phyloP scores from a whole-genome alignment of 2,888 invertebrate species.

The Oscheius sp. region DNA sequence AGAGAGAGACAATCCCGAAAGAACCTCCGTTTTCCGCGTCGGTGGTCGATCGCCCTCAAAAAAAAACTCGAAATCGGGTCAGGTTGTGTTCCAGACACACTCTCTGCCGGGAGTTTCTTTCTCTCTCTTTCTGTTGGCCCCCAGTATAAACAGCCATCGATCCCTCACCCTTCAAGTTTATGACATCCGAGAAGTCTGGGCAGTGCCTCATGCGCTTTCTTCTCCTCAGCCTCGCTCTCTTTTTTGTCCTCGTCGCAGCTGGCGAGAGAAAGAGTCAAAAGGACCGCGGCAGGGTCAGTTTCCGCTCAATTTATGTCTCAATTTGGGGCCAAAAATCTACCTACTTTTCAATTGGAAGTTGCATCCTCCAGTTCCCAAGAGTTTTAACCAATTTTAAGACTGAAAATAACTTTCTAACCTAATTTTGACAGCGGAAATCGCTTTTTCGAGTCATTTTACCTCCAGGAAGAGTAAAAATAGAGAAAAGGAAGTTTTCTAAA shows the following conservation, averaged over 20 bases:
- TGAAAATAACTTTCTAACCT: no score
- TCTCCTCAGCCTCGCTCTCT: neutral
- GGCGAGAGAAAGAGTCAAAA: neutral
- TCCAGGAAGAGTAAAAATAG: no score
- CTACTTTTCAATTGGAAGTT: no score
- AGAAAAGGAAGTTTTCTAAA: no score
- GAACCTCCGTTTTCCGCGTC: slow-evolving; percentile 16
- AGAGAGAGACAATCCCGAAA: no score
- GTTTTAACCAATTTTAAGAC: no score
- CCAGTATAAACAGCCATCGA: neutral
- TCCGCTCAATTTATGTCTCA: neutral
- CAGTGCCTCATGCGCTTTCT: neutral
- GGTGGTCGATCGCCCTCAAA: slow-evolving; percentile 21
- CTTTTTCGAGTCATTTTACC: no score
- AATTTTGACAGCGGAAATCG: no score
- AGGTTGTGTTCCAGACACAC: neutral
- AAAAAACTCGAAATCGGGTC: slow-evolving; percentile 19
- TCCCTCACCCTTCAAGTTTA: neutral
- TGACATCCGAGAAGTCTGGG: neutral
- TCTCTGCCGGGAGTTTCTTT: neutral
- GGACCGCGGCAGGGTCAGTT: slow-evolving; percentile 6
- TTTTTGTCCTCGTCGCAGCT: neutral
- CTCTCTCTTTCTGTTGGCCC: no score
- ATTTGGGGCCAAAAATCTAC: no score
- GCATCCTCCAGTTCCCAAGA: no score